These are phyloP conservation scores for Toxostoma redivivum DNA, from an alignment of 2,113 vertebrate species.

Conservation along the genomic window DNA sequence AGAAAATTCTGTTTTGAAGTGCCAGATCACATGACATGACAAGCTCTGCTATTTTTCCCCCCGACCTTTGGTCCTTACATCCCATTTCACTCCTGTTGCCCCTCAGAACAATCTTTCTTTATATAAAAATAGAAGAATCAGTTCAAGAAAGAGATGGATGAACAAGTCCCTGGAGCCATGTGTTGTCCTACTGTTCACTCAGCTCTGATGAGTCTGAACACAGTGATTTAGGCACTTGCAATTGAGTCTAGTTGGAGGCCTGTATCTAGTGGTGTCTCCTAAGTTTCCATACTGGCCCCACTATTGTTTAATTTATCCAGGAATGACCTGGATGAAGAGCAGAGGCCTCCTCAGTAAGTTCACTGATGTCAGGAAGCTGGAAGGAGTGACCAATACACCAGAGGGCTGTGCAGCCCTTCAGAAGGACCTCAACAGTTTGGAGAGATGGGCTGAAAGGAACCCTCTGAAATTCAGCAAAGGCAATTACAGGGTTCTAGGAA, in stretches of 20 bases:
- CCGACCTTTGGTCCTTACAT: background rate
- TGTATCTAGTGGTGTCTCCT: background rate
- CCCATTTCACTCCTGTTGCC: background rate
- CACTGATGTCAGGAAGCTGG: background rate
- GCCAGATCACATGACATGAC: background rate
- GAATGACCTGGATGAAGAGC: too few species aligned
- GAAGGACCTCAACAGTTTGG: background rate
- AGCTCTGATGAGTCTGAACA: background rate
- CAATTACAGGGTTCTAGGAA: background rate
- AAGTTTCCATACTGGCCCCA: background rate
- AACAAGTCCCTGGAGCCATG: background rate
- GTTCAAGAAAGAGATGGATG: background rate
- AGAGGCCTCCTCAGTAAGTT: background rate
- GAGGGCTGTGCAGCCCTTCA: background rate
- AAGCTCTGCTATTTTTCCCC: background rate
- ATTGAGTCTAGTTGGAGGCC: background rate
- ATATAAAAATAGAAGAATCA: background rate
- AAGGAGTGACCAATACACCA: background rate
- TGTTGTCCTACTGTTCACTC: background rate
- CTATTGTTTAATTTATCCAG: background rate
- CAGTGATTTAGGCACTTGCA: background rate
- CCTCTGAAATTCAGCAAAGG: background rate
- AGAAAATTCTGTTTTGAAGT: background rate
- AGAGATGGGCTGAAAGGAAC: background rate
- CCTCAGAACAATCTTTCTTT: background rate